A percentile compares a stretch with the other conserved stretches of the same genome.
phyloP scores from a whole-genome alignment of 2,113 vertebrate species.

The Leptobrachium ailaonicum region DNA sequence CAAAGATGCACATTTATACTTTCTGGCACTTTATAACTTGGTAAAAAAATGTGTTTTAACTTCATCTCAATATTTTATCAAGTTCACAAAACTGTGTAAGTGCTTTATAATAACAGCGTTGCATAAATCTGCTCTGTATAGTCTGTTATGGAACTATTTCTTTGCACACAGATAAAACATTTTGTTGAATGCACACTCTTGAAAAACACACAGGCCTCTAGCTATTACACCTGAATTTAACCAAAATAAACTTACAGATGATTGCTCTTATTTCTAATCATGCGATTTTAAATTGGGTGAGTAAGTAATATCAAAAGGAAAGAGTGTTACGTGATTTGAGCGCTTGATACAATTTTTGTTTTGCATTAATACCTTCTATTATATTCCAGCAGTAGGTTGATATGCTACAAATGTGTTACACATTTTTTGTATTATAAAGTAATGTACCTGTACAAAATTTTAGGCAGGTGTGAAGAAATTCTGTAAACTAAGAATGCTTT shows the following conservation, averaged over 20 bases:
- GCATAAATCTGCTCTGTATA: constrained; percentile 31
- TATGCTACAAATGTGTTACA: no score
- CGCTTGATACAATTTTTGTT: no score
- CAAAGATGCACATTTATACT: no score
- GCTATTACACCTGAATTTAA: background rate
- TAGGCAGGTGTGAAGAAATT: no score
- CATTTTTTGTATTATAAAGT: no score
- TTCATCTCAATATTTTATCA: background rate
- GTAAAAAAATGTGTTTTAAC: background rate
- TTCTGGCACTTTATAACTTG: background rate
- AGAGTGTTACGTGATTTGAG: no score
- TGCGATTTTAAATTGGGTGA: no score
- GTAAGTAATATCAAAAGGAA: no score
- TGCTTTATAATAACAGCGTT: constrained; percentile 18
- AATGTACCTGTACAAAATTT: no score
- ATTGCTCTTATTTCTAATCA: background rate
- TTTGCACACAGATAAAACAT: constrained; percentile 20
- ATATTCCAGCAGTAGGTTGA: no score
- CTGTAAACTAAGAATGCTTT: no score
- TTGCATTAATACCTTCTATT: no score
- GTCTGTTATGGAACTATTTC: constrained; percentile 21
- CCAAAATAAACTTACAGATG: background rate
- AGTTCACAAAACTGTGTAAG: constrained; percentile 13
- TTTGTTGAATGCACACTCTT: constrained; percentile 18
- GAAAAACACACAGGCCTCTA: constrained; percentile 17